A percentile compares a stretch with the other conserved stretches of the same genome.
phyloP scores from a whole-genome alignment of 1,140 invertebrate species.

The Bombus huntii region DNA sequence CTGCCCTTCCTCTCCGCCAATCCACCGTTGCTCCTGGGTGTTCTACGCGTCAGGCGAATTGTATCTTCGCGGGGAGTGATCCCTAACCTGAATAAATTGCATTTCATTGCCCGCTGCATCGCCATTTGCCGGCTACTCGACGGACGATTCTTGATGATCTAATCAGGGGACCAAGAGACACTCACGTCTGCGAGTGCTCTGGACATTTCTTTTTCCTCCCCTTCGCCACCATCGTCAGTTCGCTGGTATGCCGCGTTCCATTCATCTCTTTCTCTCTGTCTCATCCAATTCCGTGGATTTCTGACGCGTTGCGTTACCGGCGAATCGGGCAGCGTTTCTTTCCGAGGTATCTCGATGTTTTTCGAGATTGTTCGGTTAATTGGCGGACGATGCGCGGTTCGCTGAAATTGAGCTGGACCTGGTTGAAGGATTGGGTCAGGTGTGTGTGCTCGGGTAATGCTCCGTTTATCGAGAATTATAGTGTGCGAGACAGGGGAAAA shows the following conservation, averaged over 20 bases:
- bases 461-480: not conserved
- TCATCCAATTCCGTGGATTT: not conserved
- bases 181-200: not conserved
- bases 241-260: not conserved
- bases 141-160: constrained; percentile 46
- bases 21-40: constrained; percentile 70
- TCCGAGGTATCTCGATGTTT: not conserved
- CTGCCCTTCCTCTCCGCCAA: constrained; percentile 5
- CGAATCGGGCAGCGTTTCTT: not conserved
- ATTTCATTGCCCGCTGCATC: constrained; percentile 62
- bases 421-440: not conserved
- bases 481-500: not conserved
- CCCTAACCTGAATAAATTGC: constrained; percentile 70
- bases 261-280: not conserved
- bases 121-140: constrained; percentile 43
- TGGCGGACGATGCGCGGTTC: not conserved
- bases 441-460: not conserved
- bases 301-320: not conserved
- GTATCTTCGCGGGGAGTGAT: constrained; percentile 72
- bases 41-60: constrained; percentile 74
- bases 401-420: not conserved
- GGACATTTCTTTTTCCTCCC: not conserved
- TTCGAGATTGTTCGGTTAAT: not conserved
- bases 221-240: not conserved
- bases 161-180: constrained; percentile 29